phyloP scores from a whole-genome alignment of 2,888 invertebrate species.

The Leucophenga maculata region DNA sequence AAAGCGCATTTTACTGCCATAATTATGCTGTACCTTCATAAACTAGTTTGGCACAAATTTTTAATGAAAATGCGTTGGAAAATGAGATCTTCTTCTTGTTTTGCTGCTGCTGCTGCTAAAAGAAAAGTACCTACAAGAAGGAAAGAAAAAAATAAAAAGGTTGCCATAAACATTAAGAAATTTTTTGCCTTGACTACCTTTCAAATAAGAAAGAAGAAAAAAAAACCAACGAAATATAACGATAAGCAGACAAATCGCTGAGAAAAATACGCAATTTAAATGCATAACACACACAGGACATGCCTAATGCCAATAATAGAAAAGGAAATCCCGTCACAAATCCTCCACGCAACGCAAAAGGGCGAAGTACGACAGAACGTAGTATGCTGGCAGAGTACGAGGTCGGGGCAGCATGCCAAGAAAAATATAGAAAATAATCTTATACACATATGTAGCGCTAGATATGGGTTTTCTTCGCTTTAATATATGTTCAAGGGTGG shows the following conservation, averaged over 20 bases:
- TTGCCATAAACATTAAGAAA: conserved; percentile 62
- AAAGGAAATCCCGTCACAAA: conserved; percentile 73
- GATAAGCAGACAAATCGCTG: conserved; percentile 71
- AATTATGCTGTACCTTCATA: conserved; percentile 56
- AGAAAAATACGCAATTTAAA: conserved; percentile 73
- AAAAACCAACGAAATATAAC: conserved; percentile 41
- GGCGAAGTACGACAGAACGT: conserved; percentile 41
- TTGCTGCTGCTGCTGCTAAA: no score
- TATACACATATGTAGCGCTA: conserved; percentile 36
- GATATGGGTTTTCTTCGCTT: no score
- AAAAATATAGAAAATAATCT: conserved; percentile 68
- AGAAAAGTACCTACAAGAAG: not conserved
- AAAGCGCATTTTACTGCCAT: conserved; percentile 56
- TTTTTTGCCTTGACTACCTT: conserved; percentile 45
- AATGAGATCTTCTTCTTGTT: no score
- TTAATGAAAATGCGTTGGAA: conserved; percentile 58
- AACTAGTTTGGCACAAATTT: conserved; percentile 54
- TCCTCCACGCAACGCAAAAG: conserved; percentile 52
- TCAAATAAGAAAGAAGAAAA: not conserved
- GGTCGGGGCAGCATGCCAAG: conserved; percentile 4
- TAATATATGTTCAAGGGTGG: conserved; percentile 35
- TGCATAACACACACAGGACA: conserved; percentile 73
- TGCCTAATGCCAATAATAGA: conserved; percentile 74
- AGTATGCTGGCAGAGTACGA: conserved; percentile 35
- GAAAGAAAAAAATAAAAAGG: conserved; percentile 13